These are phyloP conservation scores for Virgularia gustaviana DNA, from an alignment of 92 coral and sea anemone species.

Conservation along the genomic window DNA sequence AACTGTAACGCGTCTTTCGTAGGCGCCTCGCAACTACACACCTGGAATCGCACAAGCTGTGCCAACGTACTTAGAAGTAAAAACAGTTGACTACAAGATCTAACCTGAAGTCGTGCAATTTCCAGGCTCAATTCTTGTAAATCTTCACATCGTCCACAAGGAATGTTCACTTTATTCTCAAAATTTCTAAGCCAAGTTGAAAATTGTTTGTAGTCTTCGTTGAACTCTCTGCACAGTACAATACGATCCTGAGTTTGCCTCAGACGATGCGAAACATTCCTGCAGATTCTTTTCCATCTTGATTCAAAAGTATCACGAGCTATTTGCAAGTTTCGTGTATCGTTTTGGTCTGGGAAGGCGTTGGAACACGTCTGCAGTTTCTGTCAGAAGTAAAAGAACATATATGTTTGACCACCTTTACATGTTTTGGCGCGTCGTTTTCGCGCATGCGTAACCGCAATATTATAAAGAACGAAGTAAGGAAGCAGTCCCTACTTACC, in stretches of 20 bases:
- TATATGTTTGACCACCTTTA: too few species aligned
- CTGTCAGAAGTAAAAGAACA: too few species aligned
- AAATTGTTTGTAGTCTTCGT: constrained; percentile 86
- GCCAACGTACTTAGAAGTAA: too few species aligned
- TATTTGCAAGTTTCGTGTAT: constrained; percentile 60
- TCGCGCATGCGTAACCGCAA: too few species aligned
- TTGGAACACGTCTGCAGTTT: constrained; percentile 78
- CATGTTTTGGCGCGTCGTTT: too few species aligned
- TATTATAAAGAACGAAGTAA: too few species aligned
- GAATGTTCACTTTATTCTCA: constrained; percentile 45
- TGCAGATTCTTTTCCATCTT: constrained; percentile 85
- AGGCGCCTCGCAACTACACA: too few species aligned
- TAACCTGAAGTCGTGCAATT: constrained; percentile 34
- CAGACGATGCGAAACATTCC: constrained; percentile 57
- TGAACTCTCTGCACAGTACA: constrained; percentile 75
- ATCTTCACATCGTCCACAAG: constrained; percentile 27
- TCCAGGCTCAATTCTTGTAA: constrained; percentile 33
- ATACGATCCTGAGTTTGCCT: constrained; percentile 86
- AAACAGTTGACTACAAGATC: too few species aligned
- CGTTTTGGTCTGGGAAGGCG: constrained; percentile 80
- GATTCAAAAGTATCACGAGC: constrained; percentile 88
- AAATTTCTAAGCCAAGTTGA: constrained; percentile 70
- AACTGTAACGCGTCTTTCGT: too few species aligned
- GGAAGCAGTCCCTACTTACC: constrained; percentile 48
- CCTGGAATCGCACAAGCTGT: too few species aligned